Evolutionary conservation across 2,888 invertebrate genomes (phyloP), one percentile per base, ranked within the genome.

Genomic region (Agrochola circellaris): DNA sequence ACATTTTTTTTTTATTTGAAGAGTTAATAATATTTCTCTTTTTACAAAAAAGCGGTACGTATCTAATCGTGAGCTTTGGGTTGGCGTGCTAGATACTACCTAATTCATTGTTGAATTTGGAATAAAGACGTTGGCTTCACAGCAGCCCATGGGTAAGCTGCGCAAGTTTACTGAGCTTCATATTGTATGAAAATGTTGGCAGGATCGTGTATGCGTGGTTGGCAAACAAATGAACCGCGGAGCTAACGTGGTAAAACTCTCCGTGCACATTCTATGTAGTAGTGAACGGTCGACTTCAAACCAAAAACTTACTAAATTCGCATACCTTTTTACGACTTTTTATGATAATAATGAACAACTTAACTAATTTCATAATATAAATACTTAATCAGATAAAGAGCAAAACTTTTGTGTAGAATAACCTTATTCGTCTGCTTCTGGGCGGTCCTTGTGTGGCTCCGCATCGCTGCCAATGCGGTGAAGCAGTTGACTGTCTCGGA

Each of bases 301-400:
- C 13, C 20, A 38, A 26, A 58, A 64, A n/a, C n/a, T n/a, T 34
- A 51, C 51, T 45, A 15, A 15, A 13, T 34, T 45, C 45, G 11
- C n/a, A 34, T 51, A 34, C 9, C 23, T 8, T 70, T 73, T 45
- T 30, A 23, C 17, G 17, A 23, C 68, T 26, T 60, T 38, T 60
- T 34, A n/a, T 58, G 11, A 17, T 69, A 56, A 26, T 15, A 65
- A 42, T 56, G n/a, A 73, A 58, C 42, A 60, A 73, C 23, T 26
- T 1, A 75, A 64, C 20, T 64, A 17, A 45, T 45, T 75, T 64
- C 26, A 20, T 17, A 11, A 45, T n/a, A 75, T 64, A 45, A 75
- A 75, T 62, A 75, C 17, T 54, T 34, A 45, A 54, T 75, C 9
- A 62, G 62, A 34, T 45, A 17, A 45, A 45, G 17, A 45, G 48